Evolutionary conservation across 92 coral and sea anemone genomes (phyloP), one percentile per base, ranked within the genome.

Genomic region (Zoanthus gigantus): DNA sequence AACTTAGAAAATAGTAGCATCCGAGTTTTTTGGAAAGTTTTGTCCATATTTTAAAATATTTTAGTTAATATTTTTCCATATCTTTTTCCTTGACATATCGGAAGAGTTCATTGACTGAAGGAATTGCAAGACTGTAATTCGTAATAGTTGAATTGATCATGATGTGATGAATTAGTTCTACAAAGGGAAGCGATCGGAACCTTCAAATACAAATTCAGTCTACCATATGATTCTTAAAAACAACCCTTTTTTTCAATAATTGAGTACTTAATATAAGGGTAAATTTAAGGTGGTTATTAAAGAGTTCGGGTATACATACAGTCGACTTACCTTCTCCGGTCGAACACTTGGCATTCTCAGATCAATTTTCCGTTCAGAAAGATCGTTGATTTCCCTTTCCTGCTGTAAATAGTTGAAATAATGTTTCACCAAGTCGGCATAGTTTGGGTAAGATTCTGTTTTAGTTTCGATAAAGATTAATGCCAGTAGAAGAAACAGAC

Each of bases 261-360:
- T 17, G 7, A 45, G 18, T n/a, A 9, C 45, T 46, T 69, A 3
- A 34, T 68, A 2, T 37, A 44, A 45, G 32, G 61, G 1, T 5
- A 54, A 15, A 54, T 2, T 14, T 29, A 34, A 13, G 67, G 65
- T 67, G 85, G 18, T 81, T 56, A 81, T 81, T 31, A 45, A 81
- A 58, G 45, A 46, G 69, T 63, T 58, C 7, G 29, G 1, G 16
- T 23, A 42, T 4, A 58, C 34, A 46, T 34, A 65, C 85, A 44
- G 60, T 34, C 46, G 28, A 17, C 52, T 81, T 81, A 81, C 85
- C 85, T 65, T 81, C 31, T 65, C 61, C 23, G 85, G 85, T 29
- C 58, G 85, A 81, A 81, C 85, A 44, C 66, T 30, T 81, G 85
- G 85, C 85, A 81, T 81, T 66, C 75, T 46, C 7, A 81, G 32